These are phyloP conservation scores for Fragum sueziense DNA, from an alignment of 2,888 invertebrate species.

Conservation along the genomic window DNA sequence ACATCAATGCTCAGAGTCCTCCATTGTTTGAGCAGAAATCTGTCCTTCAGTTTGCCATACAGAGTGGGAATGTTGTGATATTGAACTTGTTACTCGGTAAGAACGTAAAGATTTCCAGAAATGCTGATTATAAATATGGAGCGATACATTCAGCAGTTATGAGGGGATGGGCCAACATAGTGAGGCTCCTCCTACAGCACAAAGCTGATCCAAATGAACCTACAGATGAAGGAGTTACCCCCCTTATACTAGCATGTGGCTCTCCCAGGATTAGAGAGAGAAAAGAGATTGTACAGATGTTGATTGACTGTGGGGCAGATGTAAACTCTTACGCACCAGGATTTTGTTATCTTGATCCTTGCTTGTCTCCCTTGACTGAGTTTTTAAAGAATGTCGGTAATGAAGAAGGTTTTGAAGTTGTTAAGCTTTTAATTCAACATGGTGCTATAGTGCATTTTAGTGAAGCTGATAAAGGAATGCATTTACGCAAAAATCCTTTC, in stretches of 20 bases:
- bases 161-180: constrained; percentile 79
- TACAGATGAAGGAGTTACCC: constrained; percentile 81
- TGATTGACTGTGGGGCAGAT: constrained; percentile 77
- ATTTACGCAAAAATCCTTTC: constrained; percentile 86
- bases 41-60: constrained; percentile 93
- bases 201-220: constrained; percentile 83
- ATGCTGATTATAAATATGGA: constrained; percentile 87
- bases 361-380: constrained; percentile 90
- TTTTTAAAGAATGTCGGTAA: constrained; percentile 86
- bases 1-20: constrained; percentile 93
- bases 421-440: constrained; percentile 88
- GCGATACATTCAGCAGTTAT: constrained; percentile 93
- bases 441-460: constrained; percentile 85
- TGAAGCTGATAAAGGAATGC: constrained; percentile 84
- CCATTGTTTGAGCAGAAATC: constrained; percentile 93
- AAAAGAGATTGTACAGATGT: constrained; percentile 70
- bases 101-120: constrained; percentile 89
- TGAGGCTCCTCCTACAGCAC: constrained; percentile 80
- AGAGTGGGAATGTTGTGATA: constrained; percentile 88
- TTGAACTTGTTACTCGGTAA: constrained; percentile 91
- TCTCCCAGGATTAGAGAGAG: constrained; percentile 73
- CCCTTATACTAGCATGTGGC: constrained; percentile 82
- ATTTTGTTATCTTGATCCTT: constrained; percentile 84
- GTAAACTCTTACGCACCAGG: constrained; percentile 84
- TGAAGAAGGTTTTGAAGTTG: constrained; percentile 87